A percentile compares a stretch with the other conserved stretches of the same genome.
Conservation (phyloP, 2,113 vertebrate genomes). For the Syngnathus scovelli region DNA sequence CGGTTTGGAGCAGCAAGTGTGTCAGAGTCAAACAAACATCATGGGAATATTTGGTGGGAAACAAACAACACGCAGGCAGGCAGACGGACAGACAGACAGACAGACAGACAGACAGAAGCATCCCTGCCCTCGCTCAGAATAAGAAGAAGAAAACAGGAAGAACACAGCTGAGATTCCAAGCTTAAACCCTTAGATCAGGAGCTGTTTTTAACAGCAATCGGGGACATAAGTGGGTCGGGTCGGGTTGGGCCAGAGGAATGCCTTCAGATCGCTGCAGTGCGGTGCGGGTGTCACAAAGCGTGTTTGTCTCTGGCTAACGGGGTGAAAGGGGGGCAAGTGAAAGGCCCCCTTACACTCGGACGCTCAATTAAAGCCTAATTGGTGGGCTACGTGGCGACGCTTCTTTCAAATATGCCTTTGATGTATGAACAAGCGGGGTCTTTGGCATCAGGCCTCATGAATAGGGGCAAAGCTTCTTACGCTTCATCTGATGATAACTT, state of each 20-base stretch:
- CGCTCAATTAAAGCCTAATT: slow-evolving; percentile 54
- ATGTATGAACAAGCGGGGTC: slow-evolving; percentile 34
- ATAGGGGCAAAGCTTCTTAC: slow-evolving; percentile 23
- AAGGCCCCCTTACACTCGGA: slow-evolving; percentile 45
- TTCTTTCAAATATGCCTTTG: slow-evolving; percentile 36
- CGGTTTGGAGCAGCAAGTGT: slow-evolving; percentile 21
- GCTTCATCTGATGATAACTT: slow-evolving; percentile 15
- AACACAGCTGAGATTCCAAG: too few relatives aligned
- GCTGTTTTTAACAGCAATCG: slow-evolving; percentile 29
- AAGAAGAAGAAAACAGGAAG: too few relatives aligned
- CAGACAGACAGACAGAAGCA: too few relatives aligned
- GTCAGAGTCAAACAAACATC: slow-evolving; percentile 13
- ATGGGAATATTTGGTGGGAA: not conserved
- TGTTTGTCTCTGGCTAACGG: slow-evolving; percentile 67
- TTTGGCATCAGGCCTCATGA: slow-evolving; percentile 14
- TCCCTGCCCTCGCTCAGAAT: too few relatives aligned
- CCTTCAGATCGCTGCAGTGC: slow-evolving; percentile 22
- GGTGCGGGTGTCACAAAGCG: slow-evolving; percentile 52
- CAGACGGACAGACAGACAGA: too few relatives aligned
- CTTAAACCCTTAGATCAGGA: too few relatives aligned
- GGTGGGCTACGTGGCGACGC: slow-evolving; percentile 33
- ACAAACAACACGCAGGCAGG: slow-evolving; percentile 15
- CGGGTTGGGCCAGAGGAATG: slow-evolving; percentile 50
- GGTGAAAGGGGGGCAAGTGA: slow-evolving; percentile 54
- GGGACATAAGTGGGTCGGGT: slow-evolving; percentile 39